These are phyloP conservation scores for Zeugodacus cucurbitae DNA, from an alignment of 1,140 invertebrate genomes.

Conservation along the genomic window DNA sequence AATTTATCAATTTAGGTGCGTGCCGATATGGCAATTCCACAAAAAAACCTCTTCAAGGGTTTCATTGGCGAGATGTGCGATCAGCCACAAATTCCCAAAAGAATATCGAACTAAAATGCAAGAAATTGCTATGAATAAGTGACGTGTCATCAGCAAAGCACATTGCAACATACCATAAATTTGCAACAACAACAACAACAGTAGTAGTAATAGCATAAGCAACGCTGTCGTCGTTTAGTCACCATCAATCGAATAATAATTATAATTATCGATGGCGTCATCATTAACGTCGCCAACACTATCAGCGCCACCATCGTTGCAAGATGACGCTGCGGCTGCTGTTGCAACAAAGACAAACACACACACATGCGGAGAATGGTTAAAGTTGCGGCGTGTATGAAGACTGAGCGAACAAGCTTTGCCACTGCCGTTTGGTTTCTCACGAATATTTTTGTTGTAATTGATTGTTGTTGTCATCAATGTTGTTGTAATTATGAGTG, in stretches of 20 bases:
- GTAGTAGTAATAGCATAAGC: not conserved
- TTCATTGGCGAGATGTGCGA: not conserved
- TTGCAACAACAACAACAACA: not conserved
- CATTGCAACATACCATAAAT: not conserved
- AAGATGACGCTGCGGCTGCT: not conserved
- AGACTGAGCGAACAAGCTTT: not conserved
- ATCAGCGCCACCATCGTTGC: slow-evolving; percentile 32
- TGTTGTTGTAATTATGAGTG: slow-evolving; percentile 39
- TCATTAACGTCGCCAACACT: slow-evolving; percentile 32
- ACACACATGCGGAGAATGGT: not conserved
- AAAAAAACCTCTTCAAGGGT: not conserved
- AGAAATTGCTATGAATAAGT: not conserved
- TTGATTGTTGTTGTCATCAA: not conserved
- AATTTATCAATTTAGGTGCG: not conserved
- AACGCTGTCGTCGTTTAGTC: not conserved
- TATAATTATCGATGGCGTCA: slow-evolving; percentile 39
- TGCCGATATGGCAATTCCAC: not conserved
- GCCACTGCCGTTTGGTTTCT: not conserved
- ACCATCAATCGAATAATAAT: slow-evolving; percentile 27
- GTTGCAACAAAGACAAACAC: not conserved
- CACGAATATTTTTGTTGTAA: slow-evolving; percentile 15
- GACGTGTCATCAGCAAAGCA: not conserved
- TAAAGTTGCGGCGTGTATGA: no score
- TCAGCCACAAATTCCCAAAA: not conserved
- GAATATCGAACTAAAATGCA: not conserved